Evolutionary conservation across 2,113 vertebrate genomes (phyloP), one percentile per base, ranked within the genome.

Genomic region (Hylia prasina): DNA sequence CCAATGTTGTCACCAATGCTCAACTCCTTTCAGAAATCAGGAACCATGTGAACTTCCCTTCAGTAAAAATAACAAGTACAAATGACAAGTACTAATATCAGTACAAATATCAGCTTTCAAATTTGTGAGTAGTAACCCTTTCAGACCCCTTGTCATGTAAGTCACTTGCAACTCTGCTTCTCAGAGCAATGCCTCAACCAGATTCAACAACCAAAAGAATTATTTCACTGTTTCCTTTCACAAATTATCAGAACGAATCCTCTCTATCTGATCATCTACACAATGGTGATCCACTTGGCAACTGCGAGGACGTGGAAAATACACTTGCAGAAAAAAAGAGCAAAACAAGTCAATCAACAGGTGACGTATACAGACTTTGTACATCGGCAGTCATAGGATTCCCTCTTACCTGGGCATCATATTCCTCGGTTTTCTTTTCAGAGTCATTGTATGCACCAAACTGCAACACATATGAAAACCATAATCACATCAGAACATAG

Each of bases 341-440:
- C 2, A 10, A 93, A 94, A 56, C 6, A 58, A 28, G 8, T 50
- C 37, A 44, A n/a, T 25, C 24, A 77, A 24, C 19, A 94, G 15
- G 30, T 47, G 22, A 48, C 15, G 44, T 3, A 72, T 1, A 45
- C 4, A 77, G 30, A 65, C 31, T 71, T 53, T 4, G 42, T 2
- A 58, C 25, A 48, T 27, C 5, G 7, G 6, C 87, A 84, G 17
- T 45, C 47, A 69, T 1, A 79, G 54, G 33, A 71, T 45, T 82
- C 25, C 15, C 16, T 31, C 95, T 97, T 95, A 99, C 99, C 99
- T 99, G 98, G 35, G 99, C 98, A 82, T 99, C 99, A 10, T 99
- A 99, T 77, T 99, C 98, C 94, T 99, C 99, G 0, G 99, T 99
- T 96, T 98, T 98, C 95, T 97, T 98, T 97, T 99, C 99, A 4